phyloP scores from a whole-genome alignment of 2,797 vertebrate species.

The Myotis daubentonii region DNA sequence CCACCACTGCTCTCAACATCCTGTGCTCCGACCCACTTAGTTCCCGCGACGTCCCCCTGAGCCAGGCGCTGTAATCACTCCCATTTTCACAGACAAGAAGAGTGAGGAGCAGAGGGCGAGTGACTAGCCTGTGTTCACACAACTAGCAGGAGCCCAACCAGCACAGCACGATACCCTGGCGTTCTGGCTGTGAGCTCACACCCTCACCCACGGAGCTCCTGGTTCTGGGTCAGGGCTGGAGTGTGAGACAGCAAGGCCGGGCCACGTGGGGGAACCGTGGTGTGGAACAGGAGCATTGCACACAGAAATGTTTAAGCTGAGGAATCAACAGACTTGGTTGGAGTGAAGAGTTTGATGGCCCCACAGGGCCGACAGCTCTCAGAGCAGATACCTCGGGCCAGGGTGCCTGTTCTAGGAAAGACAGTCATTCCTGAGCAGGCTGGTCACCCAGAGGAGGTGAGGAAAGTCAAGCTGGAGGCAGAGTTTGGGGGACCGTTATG shows the following conservation, averaged over 20 bases:
- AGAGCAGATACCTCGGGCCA: fast-evolving
- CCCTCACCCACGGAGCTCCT: fast-evolving
- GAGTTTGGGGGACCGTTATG: neutral
- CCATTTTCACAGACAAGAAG: neutral
- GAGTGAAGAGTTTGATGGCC: neutral
- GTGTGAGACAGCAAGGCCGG: neutral
- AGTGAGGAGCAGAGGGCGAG: neutral
- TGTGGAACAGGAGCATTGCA: fast-evolving
- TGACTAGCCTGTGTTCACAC: neutral
- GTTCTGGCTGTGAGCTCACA: fast-evolving
- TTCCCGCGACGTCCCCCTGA: fast-evolving
- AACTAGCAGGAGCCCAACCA: neutral
- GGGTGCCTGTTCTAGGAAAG: neutral
- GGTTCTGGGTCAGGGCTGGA: fast-evolving
- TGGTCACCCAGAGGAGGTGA: too few species aligned
- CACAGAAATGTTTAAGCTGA: neutral
- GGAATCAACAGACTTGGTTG: neutral
- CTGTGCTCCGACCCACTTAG: neutral
- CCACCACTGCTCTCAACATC: too few species aligned
- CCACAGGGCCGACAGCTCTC: fast-evolving
- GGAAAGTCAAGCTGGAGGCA: neutral
- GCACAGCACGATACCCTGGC: neutral
- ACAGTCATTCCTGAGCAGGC: too few species aligned
- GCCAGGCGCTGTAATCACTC: neutral
- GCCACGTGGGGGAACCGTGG: fast-evolving